Percentiles rank a stretch among this genome's conserved stretches.
Evolutionary conservation across 2,797 vertebrate species (phyloP).

Genomic region (Siniperca undulata): DNA sequence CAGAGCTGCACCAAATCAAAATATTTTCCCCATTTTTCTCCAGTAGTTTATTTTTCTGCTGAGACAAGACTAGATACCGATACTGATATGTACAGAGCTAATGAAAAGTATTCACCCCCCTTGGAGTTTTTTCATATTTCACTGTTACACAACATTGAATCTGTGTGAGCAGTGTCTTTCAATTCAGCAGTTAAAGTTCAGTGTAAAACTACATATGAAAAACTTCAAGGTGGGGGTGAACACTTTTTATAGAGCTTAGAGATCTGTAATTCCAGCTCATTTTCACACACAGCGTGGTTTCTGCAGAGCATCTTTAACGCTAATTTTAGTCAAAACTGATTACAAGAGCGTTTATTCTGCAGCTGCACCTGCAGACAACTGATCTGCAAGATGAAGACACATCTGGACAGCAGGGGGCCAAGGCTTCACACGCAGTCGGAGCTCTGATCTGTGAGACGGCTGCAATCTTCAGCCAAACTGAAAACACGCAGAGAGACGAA

Average conservation of each 20-base stretch:
- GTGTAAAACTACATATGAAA: conserved; percentile 16
- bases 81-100: not conserved
- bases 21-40: not conserved
- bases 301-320: conserved; percentile 24
- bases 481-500: conserved; percentile 25
- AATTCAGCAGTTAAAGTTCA: not conserved
- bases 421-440: conserved; percentile 25
- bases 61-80: not conserved
- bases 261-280: conserved; percentile 27
- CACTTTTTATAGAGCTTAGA: conserved; percentile 10
- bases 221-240: not conserved
- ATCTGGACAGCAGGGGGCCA: conserved; percentile 51
- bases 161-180: not conserved
- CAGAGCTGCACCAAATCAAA: conserved; percentile 8
- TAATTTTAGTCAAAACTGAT: conserved; percentile 31
- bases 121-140: not conserved
- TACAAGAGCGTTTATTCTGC: conserved; percentile 30
- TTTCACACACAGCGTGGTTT: conserved; percentile 29
- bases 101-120: not conserved
- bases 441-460: conserved; percentile 20
- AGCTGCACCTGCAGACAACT: conserved; percentile 47
- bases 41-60: conserved; percentile 4
- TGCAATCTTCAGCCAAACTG: conserved; percentile 32
- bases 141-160: not conserved
- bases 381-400: conserved; percentile 43